Conservation (phyloP, 2,888 invertebrate species). For the Scotopteryx bipunctaria region DNA sequence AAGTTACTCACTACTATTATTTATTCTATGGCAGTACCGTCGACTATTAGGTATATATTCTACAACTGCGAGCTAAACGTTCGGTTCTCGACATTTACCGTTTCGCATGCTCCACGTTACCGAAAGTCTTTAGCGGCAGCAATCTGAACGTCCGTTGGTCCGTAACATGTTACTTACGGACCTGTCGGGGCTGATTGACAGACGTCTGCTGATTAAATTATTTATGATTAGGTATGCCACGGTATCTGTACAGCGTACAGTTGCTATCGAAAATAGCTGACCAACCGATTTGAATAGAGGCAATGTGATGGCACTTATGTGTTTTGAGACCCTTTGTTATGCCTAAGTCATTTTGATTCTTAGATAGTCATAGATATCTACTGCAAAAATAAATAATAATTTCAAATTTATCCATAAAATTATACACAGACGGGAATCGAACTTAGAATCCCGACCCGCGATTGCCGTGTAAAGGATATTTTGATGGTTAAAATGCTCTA, state of each 20-base stretch:
- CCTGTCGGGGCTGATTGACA: conserved; percentile 68
- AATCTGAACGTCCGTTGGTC: conserved; percentile 48
- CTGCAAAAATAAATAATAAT: no score
- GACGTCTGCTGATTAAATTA: conserved; percentile 67
- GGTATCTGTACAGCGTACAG: conserved; percentile 56
- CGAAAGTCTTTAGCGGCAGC: conserved; percentile 29
- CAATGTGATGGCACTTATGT: neutral
- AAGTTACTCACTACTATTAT: neutral
- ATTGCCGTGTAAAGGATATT: no score
- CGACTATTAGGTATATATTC: no score
- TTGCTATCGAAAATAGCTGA: neutral
- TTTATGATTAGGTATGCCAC: conserved; percentile 78
- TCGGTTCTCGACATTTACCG: conserved; percentile 10
- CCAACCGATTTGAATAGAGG: neutral
- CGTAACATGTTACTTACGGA: conserved; percentile 60
- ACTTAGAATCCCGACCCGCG: no score
- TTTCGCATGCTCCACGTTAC: conserved; percentile 21
- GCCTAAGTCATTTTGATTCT: no score
- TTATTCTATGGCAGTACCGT: neutral
- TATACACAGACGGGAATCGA: no score
- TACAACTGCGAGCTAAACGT: no score
- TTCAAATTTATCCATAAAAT: no score
- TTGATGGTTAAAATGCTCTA: no score
- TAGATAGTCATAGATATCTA: no score
- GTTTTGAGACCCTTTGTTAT: no score